These are phyloP conservation scores for Mesoligia furuncula DNA, from an alignment of 2,888 invertebrate species.

Conservation along the genomic window DNA sequence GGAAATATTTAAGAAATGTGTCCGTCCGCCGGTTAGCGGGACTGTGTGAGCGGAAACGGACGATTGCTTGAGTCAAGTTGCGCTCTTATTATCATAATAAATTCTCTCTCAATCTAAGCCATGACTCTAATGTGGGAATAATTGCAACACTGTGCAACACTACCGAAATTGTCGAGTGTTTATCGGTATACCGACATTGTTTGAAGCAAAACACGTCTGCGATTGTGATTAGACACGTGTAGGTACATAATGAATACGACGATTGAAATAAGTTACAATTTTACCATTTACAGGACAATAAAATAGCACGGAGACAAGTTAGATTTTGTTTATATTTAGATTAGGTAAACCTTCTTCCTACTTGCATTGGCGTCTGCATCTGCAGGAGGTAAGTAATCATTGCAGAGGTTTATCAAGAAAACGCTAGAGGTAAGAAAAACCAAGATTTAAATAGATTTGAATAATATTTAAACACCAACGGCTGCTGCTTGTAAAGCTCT, in stretches of 20 bases:
- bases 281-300: not conserved
- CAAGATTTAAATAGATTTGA: no score
- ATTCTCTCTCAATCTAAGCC: constrained; percentile 66
- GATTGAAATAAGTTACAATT: not conserved
- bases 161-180: constrained; percentile 16
- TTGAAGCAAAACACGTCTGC: constrained; percentile 17
- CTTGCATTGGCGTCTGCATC: not conserved
- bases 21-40: constrained; percentile 24
- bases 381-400: not conserved
- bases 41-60: constrained; percentile 75
- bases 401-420: not conserved
- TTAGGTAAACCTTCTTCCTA: not conserved
- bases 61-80: constrained; percentile 79
- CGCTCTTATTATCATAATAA: constrained; percentile 69
- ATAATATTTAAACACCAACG: not conserved
- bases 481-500: not conserved
- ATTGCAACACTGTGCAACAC: constrained; percentile 61
- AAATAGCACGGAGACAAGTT: not conserved
- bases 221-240: constrained; percentile 38
- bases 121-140: constrained; percentile 63
- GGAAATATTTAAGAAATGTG: constrained; percentile 56
- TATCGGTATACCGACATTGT: constrained; percentile 42
- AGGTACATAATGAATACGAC: not conserved
- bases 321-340: not conserved
- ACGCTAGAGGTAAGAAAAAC: not conserved